phyloP scores from a whole-genome alignment of 1,140 invertebrate genomes.

The Anagrus nilaparvatae region DNA sequence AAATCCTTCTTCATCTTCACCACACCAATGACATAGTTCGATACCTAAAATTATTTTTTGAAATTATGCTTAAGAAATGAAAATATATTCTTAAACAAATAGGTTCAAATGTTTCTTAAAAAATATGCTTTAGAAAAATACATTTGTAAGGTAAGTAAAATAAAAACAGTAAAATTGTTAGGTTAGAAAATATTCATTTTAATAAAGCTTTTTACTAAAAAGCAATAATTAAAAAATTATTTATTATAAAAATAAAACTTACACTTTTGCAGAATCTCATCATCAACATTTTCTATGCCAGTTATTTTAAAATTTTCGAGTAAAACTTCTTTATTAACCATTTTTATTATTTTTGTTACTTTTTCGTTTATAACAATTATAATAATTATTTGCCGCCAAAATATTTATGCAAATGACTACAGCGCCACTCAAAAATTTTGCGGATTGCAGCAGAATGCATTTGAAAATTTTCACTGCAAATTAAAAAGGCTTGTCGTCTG shows the following conservation, averaged over 20 bases:
- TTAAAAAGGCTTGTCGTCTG: background rate
- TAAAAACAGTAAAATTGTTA: background rate
- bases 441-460: too few species aligned
- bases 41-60: slow-evolving; percentile 36
- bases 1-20: slow-evolving; percentile 33
- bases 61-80: too few species aligned
- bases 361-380: slow-evolving; percentile 7
- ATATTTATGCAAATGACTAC: background rate
- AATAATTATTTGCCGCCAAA: slow-evolving; percentile 25
- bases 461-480: background rate
- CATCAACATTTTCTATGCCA: slow-evolving; percentile 20
- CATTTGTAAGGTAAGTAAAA: background rate
- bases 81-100: background rate
- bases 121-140: background rate
- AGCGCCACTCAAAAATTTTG: too few species aligned
- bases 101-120: background rate
- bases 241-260: slow-evolving; percentile 18
- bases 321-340: slow-evolving; percentile 26
- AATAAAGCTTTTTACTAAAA: background rate
- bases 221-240: background rate
- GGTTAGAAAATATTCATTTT: background rate
- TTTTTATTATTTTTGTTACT: too few species aligned
- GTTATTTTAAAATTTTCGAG: slow-evolving; percentile 24
- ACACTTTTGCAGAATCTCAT: slow-evolving; percentile 30
- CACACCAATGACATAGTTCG: slow-evolving; percentile 29